Percentiles rank a stretch among this genome's conserved stretches.
Conservation (phyloP, 2,888 invertebrate genomes). For the Platycheirus rosarum region DNA sequence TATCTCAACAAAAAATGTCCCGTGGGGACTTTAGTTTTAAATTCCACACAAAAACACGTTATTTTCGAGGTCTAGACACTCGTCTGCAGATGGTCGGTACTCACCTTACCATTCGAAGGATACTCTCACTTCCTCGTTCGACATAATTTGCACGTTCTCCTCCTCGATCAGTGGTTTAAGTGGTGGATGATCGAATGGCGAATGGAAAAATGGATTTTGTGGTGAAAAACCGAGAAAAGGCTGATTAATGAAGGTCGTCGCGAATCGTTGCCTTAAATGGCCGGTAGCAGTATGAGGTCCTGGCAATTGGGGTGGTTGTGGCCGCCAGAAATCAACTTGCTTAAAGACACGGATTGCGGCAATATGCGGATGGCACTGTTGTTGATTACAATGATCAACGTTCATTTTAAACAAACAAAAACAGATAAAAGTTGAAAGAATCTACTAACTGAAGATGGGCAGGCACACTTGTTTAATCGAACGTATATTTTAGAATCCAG, state of each 20-base stretch:
- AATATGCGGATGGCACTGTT: conserved; percentile 47
- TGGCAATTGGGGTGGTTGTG: conserved; percentile 1
- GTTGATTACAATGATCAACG: conserved; percentile 36
- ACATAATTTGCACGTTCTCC: conserved; percentile 31
- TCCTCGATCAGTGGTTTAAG: conserved; percentile 25
- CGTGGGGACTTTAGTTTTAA: too few relatives aligned
- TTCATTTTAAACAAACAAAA: conserved; percentile 24
- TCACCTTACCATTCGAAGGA: conserved; percentile 57
- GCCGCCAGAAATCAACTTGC: conserved; percentile 48
- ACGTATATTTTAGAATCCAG: conserved; percentile 29
- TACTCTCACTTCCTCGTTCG: conserved; percentile 1
- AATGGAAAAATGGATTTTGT: not conserved
- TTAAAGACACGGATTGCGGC: conserved; percentile 53
- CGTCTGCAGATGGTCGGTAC: conserved; percentile 13
- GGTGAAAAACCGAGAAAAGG: conserved; percentile 18
- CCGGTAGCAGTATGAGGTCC: not conserved
- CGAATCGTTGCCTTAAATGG: conserved; percentile 33
- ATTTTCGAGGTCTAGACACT: conserved; percentile 21
- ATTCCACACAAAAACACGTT: not conserved
- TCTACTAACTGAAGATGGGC: too few relatives aligned
- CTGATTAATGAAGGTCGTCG: conserved; percentile 27
- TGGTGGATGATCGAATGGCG: not conserved
- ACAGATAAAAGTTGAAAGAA: not conserved
- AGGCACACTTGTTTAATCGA: conserved; percentile 31
- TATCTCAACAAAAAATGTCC: conserved; percentile 11